Evolutionary conservation across 2,888 invertebrate genomes (phyloP).

Genomic region (Parelbella ahira): DNA sequence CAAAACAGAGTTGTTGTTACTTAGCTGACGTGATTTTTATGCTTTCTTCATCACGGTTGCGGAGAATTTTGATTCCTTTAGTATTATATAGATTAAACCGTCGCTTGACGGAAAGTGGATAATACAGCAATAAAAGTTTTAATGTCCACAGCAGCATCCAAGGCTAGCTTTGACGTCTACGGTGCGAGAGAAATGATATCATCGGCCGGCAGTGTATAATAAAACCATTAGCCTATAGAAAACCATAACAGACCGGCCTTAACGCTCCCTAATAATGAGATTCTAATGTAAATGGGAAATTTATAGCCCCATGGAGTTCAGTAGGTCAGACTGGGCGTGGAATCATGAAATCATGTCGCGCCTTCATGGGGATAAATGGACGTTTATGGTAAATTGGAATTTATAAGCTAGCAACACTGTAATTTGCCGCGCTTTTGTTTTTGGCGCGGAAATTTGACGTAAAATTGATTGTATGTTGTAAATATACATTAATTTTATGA

Average conservation of each 20-base stretch:
- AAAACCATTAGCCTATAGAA: conserved; percentile 8
- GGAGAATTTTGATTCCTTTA: too few relatives aligned
- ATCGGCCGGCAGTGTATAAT: conserved; percentile 1
- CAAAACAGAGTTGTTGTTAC: too few relatives aligned
- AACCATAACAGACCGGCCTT: conserved; percentile 7
- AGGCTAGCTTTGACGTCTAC: background rate
- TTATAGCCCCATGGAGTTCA: conserved; percentile 25
- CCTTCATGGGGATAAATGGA: conserved; percentile 30
- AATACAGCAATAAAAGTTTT: too few relatives aligned
- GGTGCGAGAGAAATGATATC: conserved; percentile 5
- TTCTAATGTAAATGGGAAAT: conserved; percentile 27
- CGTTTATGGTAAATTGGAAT: conserved; percentile 35
- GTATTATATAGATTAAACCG: too few relatives aligned
- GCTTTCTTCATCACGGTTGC: too few relatives aligned
- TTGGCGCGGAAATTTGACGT: conserved; percentile 22
- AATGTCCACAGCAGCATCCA: too few relatives aligned
- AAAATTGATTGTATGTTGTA: too few relatives aligned
- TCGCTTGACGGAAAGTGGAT: too few relatives aligned
- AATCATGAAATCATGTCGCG: conserved; percentile 32
- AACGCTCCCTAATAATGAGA: conserved; percentile 17
- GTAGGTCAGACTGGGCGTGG: conserved; percentile 34
- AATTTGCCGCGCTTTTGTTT: conserved; percentile 31
- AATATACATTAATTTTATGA: too few relatives aligned
- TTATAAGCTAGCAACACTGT: conserved; percentile 32
- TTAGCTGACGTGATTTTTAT: too few relatives aligned